Base-by-base conservation (phyloP, 2,888 invertebrate species). In the Cheilosia vulpina region DNA sequence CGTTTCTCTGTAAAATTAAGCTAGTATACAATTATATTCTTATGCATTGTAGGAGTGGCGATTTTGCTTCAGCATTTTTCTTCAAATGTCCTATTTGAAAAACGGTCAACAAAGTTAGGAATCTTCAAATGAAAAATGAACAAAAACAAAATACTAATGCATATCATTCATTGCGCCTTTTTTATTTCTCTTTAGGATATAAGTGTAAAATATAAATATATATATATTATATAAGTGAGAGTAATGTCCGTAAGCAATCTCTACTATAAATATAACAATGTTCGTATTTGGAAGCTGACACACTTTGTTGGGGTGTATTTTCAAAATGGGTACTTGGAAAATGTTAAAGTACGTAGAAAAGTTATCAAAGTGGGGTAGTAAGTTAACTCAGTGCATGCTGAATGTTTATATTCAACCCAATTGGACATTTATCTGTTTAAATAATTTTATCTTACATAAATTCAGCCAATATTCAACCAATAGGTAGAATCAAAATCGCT, bases 151-250 rank as follows among this genome's bases (percentile, higher is more conserved):
- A 87, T 82, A 87, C 90, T 90, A 91, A 91, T 91, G 91, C 91
- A 91, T 91, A 91, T 91, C 91, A 91, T 90, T 89, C 90, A 89
- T 90, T 90, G 91, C 91, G 91, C 91, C 91, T 91, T 91, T 90
- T 88, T 82, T 85, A 81, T 85, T 87, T 87, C 65, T 88, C 88
- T 88, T 89, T 88, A 89, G 87, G 15, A 47, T 73, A 17, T 87
- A 87, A 87, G 87, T 81, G 77, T 73, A 77, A 77, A 60, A 75
- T 62, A 38, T 53, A 57, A 43, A 87, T 43, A 60, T 52, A 69
- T 34, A 34, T 13, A 47, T 66, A 60, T 52, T 71, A 66, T 66
- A 57, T 58, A 58, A 21, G 27, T 62, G 62, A 68, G 77, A 72
- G 77, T 81, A 57, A 63, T 73, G 85, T 81, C 81, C 76, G 63